Evolutionary conservation across 2,888 invertebrate genomes (phyloP).

Genomic region (Pristionchus maxplancki): DNA sequence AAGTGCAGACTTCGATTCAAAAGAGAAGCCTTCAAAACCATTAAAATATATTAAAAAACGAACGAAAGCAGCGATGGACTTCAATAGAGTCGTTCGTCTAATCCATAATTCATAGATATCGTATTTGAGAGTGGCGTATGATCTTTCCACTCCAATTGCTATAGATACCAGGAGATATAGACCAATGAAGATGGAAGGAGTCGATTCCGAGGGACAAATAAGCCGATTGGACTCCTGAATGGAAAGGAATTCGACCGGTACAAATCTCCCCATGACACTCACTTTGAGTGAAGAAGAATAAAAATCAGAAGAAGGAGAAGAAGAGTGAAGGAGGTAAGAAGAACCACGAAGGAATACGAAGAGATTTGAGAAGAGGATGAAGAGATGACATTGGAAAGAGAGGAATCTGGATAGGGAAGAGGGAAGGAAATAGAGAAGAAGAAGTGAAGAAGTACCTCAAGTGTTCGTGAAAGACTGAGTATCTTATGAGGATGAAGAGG

Average conservation of each 20-base stretch:
- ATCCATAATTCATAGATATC: not conserved
- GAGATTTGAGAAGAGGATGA: not conserved
- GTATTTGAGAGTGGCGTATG: slow-evolving; percentile 21
- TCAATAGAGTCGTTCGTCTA: not conserved
- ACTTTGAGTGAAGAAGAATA: not conserved
- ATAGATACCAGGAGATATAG: not conserved
- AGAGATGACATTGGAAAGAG: not conserved
- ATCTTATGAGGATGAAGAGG: not conserved
- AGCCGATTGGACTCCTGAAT: not conserved
- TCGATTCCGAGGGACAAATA: not conserved
- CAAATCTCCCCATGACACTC: not conserved
- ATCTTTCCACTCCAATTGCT: not conserved
- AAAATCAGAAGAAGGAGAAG: slow-evolving; percentile 7
- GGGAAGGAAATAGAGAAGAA: not conserved
- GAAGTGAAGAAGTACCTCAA: not conserved
- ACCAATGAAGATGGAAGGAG: not conserved
- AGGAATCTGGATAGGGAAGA: slow-evolving; percentile 6
- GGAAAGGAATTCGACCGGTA: not conserved
- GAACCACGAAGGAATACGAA: slow-evolving; percentile 13
- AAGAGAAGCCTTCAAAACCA: not conserved
- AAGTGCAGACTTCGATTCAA: not conserved
- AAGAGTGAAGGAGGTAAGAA: not conserved
- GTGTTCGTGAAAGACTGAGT: slow-evolving; percentile 28
- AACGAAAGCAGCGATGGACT: not conserved
- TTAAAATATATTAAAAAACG: no score